Percentiles rank a stretch among this genome's conserved stretches.
phyloP scores from a whole-genome alignment of 2,797 vertebrate genomes.

The Xiphorhynchus erythropygius region DNA sequence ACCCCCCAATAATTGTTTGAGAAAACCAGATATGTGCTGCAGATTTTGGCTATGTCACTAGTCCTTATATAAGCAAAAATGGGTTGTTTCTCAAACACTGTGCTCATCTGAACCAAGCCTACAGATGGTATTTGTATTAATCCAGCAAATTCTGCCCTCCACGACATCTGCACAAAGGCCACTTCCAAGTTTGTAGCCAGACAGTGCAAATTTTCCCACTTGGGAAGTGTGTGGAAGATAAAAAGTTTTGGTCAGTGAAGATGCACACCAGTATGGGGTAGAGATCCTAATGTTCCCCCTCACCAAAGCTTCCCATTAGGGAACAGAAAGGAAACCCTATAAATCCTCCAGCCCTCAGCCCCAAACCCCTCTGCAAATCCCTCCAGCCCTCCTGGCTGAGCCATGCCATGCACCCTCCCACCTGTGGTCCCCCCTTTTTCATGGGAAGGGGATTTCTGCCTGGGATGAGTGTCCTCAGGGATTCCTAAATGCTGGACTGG shows the following conservation, averaged over 20 bases:
- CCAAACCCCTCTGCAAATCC: not conserved
- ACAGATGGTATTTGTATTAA: not conserved
- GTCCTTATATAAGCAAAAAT: conserved; percentile 47
- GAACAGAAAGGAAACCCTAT: not conserved
- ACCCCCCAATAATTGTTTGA: conserved; percentile 33
- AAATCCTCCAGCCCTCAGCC: not conserved
- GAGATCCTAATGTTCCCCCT: not conserved
- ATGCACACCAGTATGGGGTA: not conserved
- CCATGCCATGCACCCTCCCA: not conserved
- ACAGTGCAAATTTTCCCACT: not conserved
- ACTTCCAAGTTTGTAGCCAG: not conserved
- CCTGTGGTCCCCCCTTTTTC: not conserved
- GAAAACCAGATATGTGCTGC: conserved; percentile 19
- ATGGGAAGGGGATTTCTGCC: not conserved
- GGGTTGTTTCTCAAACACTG: conserved; percentile 50
- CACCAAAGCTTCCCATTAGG: not conserved
- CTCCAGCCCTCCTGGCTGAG: not conserved
- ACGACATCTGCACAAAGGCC: not conserved
- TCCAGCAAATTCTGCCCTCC: conserved; percentile 16
- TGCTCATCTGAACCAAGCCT: not conserved
- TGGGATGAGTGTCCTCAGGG: not conserved
- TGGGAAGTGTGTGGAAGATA: not conserved
- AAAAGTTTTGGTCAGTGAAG: not conserved
- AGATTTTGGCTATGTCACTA: not conserved
- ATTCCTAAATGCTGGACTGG: not conserved